Base-by-base conservation (phyloP, 2,888 invertebrate species). In the Athalia cordata region DNA sequence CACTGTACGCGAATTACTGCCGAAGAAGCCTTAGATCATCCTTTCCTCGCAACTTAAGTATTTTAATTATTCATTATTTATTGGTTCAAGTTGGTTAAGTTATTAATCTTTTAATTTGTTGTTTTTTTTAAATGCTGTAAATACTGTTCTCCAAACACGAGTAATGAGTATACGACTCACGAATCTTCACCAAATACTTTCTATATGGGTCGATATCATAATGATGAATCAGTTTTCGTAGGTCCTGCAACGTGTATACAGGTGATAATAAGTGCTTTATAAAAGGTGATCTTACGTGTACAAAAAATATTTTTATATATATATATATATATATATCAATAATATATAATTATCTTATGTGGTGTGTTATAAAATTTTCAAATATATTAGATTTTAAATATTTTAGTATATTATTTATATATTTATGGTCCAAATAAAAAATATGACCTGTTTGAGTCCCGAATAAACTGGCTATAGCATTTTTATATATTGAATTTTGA, bases 1-100 rank as follows among this genome's bases (percentile, higher is more conserved):
- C 96, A 96, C n/a, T 91, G 92, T 85, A 92, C 92, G 52, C 93
- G 97, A 84, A 93, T 95, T 81, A 93, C 94, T 8, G 97, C 97
- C 50, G 92, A 92, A 15, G 93, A 93, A 79, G 97, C 97, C 62
- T 91, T 97, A 50, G 88, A 90, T 62, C 97, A 97, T 92, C 93
- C 95, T 72, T 97, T 96, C 91, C 92, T 97, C 65, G 84, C 78
- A 55, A 83, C 78, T 79, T 65, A 67, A 66, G 29, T 61, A 64
- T 64, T 78, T 78, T 55, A 15, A 62, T 66, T 11, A 68, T 59
- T 62, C 59, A 57, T 74, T 62, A 50, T n/a, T 45, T 72, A 13
- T 72, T 13, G n/a, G 15, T 45, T 59, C 67, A 11, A 11, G 29
- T 29, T 52, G 2, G 15, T 57, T 55, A 6, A 43, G 5, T 43